These are phyloP conservation scores for Gymnorhina tibicen DNA, from an alignment of 2,113 vertebrate genomes.

Conservation along the genomic window DNA sequence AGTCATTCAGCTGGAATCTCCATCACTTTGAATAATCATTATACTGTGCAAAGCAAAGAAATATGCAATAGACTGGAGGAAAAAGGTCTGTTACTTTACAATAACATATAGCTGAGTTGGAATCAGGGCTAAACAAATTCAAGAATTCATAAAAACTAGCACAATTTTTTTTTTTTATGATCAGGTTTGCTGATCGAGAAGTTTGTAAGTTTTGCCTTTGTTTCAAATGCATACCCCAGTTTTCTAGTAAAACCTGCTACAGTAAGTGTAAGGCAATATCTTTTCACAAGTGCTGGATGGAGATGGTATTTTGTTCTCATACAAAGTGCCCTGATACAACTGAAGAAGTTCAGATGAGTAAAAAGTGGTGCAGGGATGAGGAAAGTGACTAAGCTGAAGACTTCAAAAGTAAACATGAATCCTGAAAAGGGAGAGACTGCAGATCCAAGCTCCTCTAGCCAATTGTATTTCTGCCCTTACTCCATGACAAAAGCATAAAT, in stretches of 20 bases:
- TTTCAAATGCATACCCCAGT: neutral
- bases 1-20: conserved; percentile 35
- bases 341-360: neutral
- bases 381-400: neutral
- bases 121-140: neutral
- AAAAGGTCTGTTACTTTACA: neutral
- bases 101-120: neutral
- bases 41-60: neutral
- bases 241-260: neutral
- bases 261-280: neutral
- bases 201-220: neutral
- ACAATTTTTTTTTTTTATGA: neutral
- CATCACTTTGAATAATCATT: conserved; percentile 11
- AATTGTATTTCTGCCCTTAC: neutral
- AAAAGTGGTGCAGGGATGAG: neutral
- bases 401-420: neutral
- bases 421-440: neutral
- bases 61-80: neutral
- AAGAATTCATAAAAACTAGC: neutral
- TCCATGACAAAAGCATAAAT: neutral
- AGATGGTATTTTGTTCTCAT: neutral
- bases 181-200: neutral
- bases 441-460: neutral
- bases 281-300: neutral
- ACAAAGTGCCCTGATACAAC: neutral